Base-by-base conservation (phyloP, 2,888 invertebrate species). In the Ptilodon capucinus region DNA sequence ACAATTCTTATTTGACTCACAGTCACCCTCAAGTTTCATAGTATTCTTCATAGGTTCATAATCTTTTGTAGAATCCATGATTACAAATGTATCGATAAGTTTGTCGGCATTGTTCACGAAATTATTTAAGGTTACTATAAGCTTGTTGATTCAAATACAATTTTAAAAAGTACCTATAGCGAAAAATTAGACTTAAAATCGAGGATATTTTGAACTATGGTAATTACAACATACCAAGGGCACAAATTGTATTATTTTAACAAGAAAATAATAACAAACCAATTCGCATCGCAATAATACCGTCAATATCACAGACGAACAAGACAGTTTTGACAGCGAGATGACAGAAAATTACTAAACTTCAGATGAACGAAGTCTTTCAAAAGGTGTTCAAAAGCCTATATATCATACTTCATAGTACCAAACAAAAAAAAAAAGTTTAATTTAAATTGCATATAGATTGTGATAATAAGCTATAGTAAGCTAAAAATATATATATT, bases 1-100 rank as follows among this genome's bases (percentile, higher is more conserved):
- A 51, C 52, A 63, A 57, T 73, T 80, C 32, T 60, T 78, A 46
- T 61, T 72, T 48, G 69, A 74, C 44, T 84, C 82, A 60, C 62
- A 62, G 43, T 83, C 82, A 64, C 76, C 64, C 47, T 82, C 82
- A 18, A 69, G 58, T 58, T 76, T 76, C 40, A 67, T 57, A 51
- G 74, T 60, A 62, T 81, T 81, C 56, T 63, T 79, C 52, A 63
- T 68, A 57, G 80, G 70, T 51, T 73, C 49, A 52, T 76, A 72
- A 64, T 81, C 80, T 67, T 84, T 78, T 47, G 68, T 64, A 58
- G 84, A 74, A 81, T 90, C 90, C 91, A 91, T 91, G 71, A 69
- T 75, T 76, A 78, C 68, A 78, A 66, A 68, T 68, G 69, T 69
- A 73, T 65, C 62, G 70, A 68, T 67, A 71, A 75, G 68, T 62